A percentile compares a stretch with the other conserved stretches of the same genome.
Conservation (phyloP, 2,113 vertebrate genomes). For the Coturnix japonica region DNA sequence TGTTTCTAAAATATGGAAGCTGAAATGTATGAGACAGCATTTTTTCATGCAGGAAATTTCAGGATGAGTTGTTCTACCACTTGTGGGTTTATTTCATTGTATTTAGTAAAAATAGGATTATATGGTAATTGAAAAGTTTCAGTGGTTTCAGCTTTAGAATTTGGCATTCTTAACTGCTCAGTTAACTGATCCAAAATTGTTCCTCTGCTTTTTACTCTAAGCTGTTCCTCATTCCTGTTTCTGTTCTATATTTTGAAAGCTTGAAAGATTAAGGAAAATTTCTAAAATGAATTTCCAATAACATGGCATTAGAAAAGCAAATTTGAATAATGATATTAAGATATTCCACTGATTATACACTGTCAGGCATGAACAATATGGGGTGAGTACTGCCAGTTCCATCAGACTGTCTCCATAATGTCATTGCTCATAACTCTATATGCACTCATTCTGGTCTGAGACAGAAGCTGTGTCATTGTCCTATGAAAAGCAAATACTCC, state of each 20-base stretch:
- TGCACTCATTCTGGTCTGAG: background rate
- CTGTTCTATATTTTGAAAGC: background rate
- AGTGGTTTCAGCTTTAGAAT: background rate
- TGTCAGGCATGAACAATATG: background rate
- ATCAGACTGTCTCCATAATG: conserved; percentile 3
- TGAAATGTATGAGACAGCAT: background rate
- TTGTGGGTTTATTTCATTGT: background rate
- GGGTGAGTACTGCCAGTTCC: background rate
- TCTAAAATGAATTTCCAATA: background rate
- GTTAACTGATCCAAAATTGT: background rate
- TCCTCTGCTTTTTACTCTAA: background rate
- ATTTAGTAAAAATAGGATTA: background rate
- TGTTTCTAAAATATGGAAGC: background rate
- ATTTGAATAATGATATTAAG: background rate
- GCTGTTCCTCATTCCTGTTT: background rate
- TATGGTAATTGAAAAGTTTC: background rate
- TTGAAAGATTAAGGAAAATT: background rate
- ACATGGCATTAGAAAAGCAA: background rate
- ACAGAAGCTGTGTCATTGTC: background rate
- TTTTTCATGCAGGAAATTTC: background rate
- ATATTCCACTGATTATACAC: background rate
- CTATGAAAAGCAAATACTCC: background rate
- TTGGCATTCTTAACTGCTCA: background rate
- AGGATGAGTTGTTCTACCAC: background rate
- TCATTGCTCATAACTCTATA: background rate